Evolutionary conservation across 2,113 vertebrate genomes (phyloP).

Genomic region (Castor canadensis): DNA sequence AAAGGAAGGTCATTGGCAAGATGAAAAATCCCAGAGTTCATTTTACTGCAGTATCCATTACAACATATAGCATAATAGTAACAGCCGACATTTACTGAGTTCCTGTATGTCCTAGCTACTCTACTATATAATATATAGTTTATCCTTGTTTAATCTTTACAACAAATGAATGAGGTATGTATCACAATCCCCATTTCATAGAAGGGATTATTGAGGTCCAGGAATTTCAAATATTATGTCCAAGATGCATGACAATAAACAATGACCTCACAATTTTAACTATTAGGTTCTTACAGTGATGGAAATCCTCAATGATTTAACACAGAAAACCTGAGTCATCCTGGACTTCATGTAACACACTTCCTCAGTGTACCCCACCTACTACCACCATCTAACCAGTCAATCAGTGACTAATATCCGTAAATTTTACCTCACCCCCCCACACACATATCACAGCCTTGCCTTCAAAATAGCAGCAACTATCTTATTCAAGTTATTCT

Average conservation of each 20-base stretch:
- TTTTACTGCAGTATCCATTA: not conserved
- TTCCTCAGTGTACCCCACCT: slow-evolving; percentile 1
- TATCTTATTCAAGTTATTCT: not conserved
- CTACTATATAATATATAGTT: not conserved
- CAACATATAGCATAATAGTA: not conserved
- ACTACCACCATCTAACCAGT: not conserved
- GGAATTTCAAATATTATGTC: not conserved
- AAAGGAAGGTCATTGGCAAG: not conserved
- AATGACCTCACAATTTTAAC: not conserved
- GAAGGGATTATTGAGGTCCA: not conserved
- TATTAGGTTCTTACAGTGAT: slow-evolving; percentile 8
- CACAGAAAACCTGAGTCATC: not conserved
- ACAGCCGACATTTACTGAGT: not conserved
- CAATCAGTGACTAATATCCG: not conserved
- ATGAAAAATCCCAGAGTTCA: not conserved
- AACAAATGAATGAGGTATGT: not conserved
- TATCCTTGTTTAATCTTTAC: slow-evolving; percentile 15
- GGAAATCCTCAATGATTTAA: slow-evolving; percentile 24
- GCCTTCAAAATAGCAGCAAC: slow-evolving; percentile 19
- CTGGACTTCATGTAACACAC: not conserved
- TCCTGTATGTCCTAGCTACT: not conserved
- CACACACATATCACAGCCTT: not conserved
- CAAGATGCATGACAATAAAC: not conserved
- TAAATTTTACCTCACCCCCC: not conserved
- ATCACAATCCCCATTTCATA: not conserved